phyloP scores from a whole-genome alignment of 2,797 vertebrate species.

The Chrosomus eos region DNA sequence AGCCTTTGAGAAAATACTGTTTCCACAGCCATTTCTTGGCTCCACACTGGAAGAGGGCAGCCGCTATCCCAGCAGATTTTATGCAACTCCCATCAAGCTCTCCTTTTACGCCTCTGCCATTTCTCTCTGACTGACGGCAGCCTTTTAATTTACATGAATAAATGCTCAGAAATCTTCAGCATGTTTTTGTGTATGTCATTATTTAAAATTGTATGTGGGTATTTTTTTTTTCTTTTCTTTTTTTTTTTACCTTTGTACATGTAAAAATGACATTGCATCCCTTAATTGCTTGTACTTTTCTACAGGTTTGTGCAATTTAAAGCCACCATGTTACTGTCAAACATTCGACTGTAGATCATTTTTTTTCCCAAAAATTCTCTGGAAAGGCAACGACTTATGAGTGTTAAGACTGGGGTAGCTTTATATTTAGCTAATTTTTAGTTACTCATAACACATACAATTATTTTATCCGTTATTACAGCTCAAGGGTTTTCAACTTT shows the following conservation, averaged over 20 bases:
- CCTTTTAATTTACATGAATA: constrained; percentile 38
- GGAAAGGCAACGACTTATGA: constrained; percentile 26
- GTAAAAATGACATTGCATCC: constrained; percentile 50
- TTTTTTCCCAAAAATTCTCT: not conserved
- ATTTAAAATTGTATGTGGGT: constrained; percentile 33
- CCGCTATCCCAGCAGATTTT: constrained; percentile 30
- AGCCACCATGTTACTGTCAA: not conserved
- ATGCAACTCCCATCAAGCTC: constrained; percentile 40
- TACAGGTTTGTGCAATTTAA: constrained; percentile 30
- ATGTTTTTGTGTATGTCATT: constrained; percentile 33
- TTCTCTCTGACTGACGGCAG: constrained; percentile 27
- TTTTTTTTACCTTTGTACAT: constrained; percentile 39
- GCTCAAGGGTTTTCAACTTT: constrained; percentile 30
- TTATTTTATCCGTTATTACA: constrained; percentile 3
- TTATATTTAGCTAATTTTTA: constrained; percentile 13
- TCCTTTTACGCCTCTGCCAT: not conserved
- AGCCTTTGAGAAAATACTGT: constrained; percentile 8
- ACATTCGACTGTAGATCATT: not conserved
- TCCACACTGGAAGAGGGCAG: constrained; percentile 9
- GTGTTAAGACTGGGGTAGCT: constrained; percentile 45
- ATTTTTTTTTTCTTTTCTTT: constrained; percentile 25
- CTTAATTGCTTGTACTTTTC: constrained; percentile 30
- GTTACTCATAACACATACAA: constrained; percentile 13
- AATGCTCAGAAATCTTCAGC: constrained; percentile 23
- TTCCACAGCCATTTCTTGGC: constrained; percentile 21